These are phyloP conservation scores for Coccyzus lansbergi DNA, from an alignment of 2,797 vertebrate genomes.

Conservation along the genomic window DNA sequence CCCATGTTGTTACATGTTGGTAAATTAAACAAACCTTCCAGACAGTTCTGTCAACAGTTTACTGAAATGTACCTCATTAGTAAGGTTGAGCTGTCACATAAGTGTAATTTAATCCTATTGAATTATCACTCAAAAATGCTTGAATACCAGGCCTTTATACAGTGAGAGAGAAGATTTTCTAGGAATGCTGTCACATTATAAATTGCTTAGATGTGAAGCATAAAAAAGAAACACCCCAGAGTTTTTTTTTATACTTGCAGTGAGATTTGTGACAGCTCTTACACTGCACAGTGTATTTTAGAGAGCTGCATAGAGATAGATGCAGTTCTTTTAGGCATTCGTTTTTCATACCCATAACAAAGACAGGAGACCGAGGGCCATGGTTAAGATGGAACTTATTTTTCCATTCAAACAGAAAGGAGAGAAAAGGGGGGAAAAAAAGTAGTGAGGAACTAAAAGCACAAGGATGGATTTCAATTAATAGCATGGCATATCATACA, in stretches of 20 bases:
- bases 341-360: constrained; percentile 15
- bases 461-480: background rate
- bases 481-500: background rate
- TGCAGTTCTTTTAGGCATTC: background rate
- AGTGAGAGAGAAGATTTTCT: constrained; percentile 48
- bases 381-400: background rate
- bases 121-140: constrained; percentile 84
- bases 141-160: constrained; percentile 52
- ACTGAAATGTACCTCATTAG: constrained; percentile 85
- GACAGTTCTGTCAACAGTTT: constrained; percentile 88
- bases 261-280: constrained; percentile 19
- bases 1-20: constrained; percentile 82
- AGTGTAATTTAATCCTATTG: constrained; percentile 83
- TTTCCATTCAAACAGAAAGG: background rate
- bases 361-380: background rate
- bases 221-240: background rate
- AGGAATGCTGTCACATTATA: constrained; percentile 52
- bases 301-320: background rate
- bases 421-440: accelerated
- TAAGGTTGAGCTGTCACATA: constrained; percentile 78
- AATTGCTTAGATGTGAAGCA: constrained; percentile 62
- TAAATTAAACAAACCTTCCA: constrained; percentile 84
- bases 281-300: constrained; percentile 3
- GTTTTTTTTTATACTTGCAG: background rate
- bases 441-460: background rate